Conservation (phyloP, 2,888 invertebrate species). For the Pseudolycoriella hygida region DNA sequence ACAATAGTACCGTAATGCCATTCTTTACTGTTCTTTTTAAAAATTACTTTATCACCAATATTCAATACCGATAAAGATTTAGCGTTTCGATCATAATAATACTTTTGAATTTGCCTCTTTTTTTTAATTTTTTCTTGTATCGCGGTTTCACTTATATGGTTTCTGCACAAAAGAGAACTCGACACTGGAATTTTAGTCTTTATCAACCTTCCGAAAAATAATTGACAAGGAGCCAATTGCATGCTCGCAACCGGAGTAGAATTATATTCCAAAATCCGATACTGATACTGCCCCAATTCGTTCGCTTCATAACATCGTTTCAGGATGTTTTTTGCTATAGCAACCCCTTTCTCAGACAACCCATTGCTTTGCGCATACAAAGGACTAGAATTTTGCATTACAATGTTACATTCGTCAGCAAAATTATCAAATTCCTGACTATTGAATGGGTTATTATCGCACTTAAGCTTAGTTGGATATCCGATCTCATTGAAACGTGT, state of each 20-base stretch:
- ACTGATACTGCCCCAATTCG: not conserved
- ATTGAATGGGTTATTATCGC: slow-evolving; percentile 11
- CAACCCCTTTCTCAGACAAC: no score
- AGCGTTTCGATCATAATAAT: not conserved
- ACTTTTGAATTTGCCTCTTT: no score
- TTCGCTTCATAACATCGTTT: not conserved
- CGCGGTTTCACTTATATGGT: no score
- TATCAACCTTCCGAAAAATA: slow-evolving; percentile 28
- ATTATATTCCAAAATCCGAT: no score
- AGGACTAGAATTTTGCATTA: slow-evolving; percentile 10
- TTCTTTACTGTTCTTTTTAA: no score
- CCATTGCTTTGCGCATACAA: slow-evolving; percentile 9
- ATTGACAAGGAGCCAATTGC: slow-evolving; percentile 28
- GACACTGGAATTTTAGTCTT: slow-evolving; percentile 15
- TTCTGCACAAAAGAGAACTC: not conserved
- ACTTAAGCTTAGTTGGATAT: no score
- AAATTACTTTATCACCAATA: slow-evolving; percentile 10
- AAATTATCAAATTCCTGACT: slow-evolving; percentile 8
- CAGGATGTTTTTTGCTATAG: no score
- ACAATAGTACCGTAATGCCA: no score
- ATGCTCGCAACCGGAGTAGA: not conserved
- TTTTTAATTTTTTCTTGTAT: no score
- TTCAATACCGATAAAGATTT: no score
- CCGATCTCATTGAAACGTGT: no score
- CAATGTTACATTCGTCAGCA: slow-evolving; percentile 6